Evolutionary conservation across 2,113 vertebrate species (phyloP).

Genomic region (Muntiacus muntjak): DNA sequence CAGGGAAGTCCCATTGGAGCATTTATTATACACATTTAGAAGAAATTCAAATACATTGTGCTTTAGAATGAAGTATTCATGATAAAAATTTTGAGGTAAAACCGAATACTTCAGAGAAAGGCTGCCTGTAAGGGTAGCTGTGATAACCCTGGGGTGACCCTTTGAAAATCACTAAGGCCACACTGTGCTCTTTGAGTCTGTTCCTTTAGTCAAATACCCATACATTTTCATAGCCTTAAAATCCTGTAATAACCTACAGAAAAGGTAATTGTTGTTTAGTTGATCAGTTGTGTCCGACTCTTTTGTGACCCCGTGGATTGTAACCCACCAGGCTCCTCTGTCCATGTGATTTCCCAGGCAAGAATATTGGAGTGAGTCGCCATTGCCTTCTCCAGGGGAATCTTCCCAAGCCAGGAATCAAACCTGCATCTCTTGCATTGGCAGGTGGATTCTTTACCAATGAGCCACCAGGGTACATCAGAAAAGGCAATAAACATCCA

Average conservation of each 20-base stretch:
- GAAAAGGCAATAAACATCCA: background rate
- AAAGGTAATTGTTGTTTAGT: background rate
- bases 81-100: constrained; percentile 9
- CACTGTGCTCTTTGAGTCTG: background rate
- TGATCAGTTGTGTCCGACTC: background rate
- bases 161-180: background rate
- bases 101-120: background rate
- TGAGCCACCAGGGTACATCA: background rate
- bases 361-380: background rate
- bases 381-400: background rate
- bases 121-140: background rate
- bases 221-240: constrained; percentile 14
- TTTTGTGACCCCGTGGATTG: background rate
- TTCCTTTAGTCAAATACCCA: background rate
- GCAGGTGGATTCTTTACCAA: background rate
- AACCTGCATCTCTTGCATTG: background rate
- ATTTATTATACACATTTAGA: constrained; percentile 1
- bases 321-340: background rate
- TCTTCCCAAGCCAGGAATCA: background rate
- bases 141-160: background rate
- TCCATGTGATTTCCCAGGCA: background rate
- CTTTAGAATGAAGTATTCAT: background rate
- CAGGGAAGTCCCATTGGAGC: background rate
- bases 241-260: background rate
- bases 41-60: constrained; percentile 3